A percentile compares a stretch with the other conserved stretches of the same genome.
phyloP scores from a whole-genome alignment of 2,888 invertebrate genomes.

The Papilio gigon region DNA sequence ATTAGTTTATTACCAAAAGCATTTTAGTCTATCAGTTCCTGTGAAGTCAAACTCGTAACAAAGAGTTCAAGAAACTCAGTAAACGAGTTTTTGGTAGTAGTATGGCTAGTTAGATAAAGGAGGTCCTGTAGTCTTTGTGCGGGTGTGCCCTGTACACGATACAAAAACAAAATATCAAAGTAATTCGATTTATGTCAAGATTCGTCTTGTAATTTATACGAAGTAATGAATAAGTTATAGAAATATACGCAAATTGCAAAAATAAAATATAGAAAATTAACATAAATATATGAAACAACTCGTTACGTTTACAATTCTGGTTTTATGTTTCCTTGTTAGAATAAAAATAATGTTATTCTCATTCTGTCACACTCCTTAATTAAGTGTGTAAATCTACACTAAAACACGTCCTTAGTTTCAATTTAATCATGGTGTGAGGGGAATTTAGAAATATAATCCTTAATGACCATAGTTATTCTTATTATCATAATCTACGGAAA shows the following conservation, averaged over 20 bases:
- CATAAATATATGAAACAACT: too few species aligned
- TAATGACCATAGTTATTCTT: slow-evolving; percentile 34
- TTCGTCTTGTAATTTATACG: neutral
- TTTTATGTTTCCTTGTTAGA: too few species aligned
- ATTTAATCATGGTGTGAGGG: too few species aligned
- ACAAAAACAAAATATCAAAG: neutral
- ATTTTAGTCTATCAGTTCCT: neutral
- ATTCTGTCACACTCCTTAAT: too few species aligned
- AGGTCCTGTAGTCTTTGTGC: neutral
- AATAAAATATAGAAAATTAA: neutral
- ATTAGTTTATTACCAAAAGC: too few species aligned
- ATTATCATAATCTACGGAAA: slow-evolving; percentile 61
- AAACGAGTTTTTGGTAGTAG: slow-evolving; percentile 18
- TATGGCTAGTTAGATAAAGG: slow-evolving; percentile 5
- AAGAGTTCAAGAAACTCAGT: slow-evolving; percentile 17
- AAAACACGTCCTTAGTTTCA: too few species aligned
- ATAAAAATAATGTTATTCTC: too few species aligned
- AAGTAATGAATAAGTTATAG: neutral
- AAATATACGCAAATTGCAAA: neutral
- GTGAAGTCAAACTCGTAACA: neutral
- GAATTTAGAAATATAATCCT: slow-evolving; percentile 14
- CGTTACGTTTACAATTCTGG: too few species aligned
- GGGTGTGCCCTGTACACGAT: neutral
- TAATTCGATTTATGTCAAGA: neutral
- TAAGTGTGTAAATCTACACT: too few species aligned